Conservation (phyloP, 2,113 vertebrate genomes). For the Clinocottus analis region DNA sequence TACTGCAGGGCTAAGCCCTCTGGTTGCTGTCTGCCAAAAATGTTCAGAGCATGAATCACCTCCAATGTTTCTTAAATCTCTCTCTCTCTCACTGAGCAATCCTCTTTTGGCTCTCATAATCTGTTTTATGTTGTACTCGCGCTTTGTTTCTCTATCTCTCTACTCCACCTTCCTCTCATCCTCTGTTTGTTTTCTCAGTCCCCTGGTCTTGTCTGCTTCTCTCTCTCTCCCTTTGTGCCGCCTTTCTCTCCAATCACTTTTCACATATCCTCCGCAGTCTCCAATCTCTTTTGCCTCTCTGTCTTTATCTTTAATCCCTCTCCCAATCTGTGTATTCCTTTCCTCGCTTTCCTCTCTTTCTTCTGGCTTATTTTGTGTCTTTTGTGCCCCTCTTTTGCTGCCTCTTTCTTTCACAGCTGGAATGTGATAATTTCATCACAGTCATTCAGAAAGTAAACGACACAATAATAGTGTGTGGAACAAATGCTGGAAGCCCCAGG, state of each 20-base stretch:
- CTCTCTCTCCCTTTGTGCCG: constrained; percentile 1
- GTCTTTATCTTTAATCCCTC: constrained; percentile 31
- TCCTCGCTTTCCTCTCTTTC: neutral
- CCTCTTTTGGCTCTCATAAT: constrained; percentile 33
- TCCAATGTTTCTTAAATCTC: constrained; percentile 37
- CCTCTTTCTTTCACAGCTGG: constrained; percentile 67
- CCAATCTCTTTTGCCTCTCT: neutral
- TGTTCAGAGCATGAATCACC: constrained; percentile 23
- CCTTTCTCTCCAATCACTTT: constrained; percentile 30
- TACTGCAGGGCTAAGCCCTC: constrained; percentile 46
- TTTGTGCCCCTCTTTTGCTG: constrained; percentile 1
- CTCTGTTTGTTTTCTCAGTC: constrained; percentile 35
- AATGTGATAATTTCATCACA: constrained; percentile 87
- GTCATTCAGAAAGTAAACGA: constrained; percentile 85
- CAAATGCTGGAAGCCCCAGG: constrained; percentile 85
- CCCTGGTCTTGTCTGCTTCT: constrained; percentile 7
- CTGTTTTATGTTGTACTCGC: constrained; percentile 16
- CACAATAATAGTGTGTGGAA: constrained; percentile 84
- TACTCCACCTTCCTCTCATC: constrained; percentile 28
- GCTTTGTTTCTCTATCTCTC: constrained; percentile 43
- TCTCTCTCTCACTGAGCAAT: constrained; percentile 33
- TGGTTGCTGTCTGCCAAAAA: constrained; percentile 45
- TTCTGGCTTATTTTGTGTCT: constrained; percentile 27
- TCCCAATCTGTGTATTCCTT: constrained; percentile 12
- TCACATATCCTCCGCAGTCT: constrained; percentile 2